Conservation (phyloP, 2,113 vertebrate species). For the Gobio gobio region DNA sequence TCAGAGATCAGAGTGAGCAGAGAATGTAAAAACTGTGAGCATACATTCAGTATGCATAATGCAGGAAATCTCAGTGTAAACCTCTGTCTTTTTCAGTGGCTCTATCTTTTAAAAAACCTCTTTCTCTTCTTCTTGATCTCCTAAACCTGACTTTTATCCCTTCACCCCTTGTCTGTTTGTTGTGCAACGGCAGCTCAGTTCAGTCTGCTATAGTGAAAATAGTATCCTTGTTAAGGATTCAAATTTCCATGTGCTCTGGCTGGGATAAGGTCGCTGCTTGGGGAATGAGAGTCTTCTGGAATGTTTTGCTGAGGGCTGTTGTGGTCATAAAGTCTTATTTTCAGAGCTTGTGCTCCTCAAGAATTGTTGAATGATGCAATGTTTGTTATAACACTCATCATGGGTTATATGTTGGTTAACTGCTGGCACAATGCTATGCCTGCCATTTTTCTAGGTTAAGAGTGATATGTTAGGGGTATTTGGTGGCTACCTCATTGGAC, state of each 20-base stretch:
- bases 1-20: background rate
- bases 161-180: slow-evolving; percentile 28
- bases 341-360: background rate
- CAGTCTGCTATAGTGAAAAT: slow-evolving; percentile 16
- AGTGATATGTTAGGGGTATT: background rate
- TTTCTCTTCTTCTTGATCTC: background rate
- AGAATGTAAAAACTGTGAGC: background rate
- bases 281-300: slow-evolving; percentile 1
- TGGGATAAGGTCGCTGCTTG: background rate
- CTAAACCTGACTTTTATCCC: slow-evolving; percentile 7
- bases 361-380: background rate
- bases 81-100: background rate
- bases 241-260: background rate
- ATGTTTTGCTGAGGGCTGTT: slow-evolving; percentile 31
- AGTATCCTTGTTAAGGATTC: slow-evolving; percentile 22
- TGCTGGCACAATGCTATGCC: background rate
- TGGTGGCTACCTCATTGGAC: background rate
- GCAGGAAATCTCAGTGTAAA: background rate
- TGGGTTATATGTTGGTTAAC: background rate
- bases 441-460: background rate
- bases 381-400: background rate
- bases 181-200: slow-evolving; percentile 12
- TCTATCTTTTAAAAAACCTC: background rate
- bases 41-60: background rate
- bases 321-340: background rate